Evolutionary conservation across 2,888 invertebrate genomes (phyloP).

Genomic region (Helobdella robusta): DNA sequence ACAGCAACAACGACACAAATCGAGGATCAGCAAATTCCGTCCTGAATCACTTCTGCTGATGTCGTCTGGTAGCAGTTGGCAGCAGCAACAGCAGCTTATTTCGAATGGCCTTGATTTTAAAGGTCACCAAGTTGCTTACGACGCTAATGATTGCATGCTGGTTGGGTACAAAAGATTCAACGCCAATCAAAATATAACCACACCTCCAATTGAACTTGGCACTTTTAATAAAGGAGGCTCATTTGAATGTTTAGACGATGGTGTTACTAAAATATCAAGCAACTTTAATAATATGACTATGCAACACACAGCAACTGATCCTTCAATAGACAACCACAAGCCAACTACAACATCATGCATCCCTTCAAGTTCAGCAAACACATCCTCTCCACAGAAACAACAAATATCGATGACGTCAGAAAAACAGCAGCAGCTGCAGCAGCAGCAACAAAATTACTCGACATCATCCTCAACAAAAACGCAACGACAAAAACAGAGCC

Average conservation of each 20-base stretch:
- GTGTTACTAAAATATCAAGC: background rate
- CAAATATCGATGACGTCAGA: background rate
- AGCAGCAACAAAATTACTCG: too few relatives aligned
- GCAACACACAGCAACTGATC: background rate
- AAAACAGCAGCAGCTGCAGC: background rate
- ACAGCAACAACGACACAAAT: slow-evolving; percentile 1
- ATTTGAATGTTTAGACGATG: background rate
- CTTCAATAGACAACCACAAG: background rate
- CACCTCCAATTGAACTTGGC: slow-evolving; percentile 39
- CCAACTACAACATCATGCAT: background rate
- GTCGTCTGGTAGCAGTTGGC: background rate
- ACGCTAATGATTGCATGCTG: slow-evolving; percentile 36
- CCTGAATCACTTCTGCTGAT: slow-evolving; percentile 19
- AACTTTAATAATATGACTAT: background rate
- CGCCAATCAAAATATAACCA: slow-evolving; percentile 22
- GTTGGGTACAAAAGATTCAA: slow-evolving; percentile 44
- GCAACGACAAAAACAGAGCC: background rate
- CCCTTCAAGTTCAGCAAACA: background rate
- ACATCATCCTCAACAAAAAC: too few relatives aligned
- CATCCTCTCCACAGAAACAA: background rate
- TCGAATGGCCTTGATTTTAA: background rate
- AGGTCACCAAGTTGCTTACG: slow-evolving; percentile 26
- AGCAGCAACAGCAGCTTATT: slow-evolving; percentile 17
- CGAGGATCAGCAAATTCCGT: slow-evolving; percentile 18
- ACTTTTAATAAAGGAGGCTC: slow-evolving; percentile 40